Evolutionary conservation across 2,888 invertebrate genomes (phyloP).

Genomic region (Andrena bucephala): DNA sequence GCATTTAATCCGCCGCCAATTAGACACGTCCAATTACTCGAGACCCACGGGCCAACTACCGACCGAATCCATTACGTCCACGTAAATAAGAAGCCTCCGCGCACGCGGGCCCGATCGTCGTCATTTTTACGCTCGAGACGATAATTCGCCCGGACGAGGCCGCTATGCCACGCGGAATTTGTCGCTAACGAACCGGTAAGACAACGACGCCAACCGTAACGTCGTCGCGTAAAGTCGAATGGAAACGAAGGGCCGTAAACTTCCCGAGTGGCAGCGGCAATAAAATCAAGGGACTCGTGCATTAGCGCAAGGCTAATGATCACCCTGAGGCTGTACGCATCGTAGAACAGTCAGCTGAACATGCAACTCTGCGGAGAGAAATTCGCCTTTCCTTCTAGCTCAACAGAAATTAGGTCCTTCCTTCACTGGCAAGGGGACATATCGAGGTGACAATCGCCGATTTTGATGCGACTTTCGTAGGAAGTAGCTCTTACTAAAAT

Average conservation of each 20-base stretch:
- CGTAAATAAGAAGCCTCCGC: conserved; percentile 33
- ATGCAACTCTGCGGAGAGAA: conserved; percentile 43
- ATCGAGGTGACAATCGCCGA: too few species aligned
- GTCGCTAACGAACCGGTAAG: conserved; percentile 78
- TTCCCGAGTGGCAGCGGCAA: conserved; percentile 72
- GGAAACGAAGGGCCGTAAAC: conserved; percentile 80
- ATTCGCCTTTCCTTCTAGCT: conserved; percentile 20
- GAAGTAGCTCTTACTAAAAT: too few species aligned
- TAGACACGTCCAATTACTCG: conserved; percentile 52
- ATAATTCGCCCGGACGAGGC: conserved; percentile 50
- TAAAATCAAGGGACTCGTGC: conserved; percentile 78
- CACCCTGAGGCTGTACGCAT: conserved; percentile 67
- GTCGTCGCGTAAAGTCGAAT: conserved; percentile 74
- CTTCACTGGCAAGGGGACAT: too few species aligned
- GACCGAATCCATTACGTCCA: conserved; percentile 36
- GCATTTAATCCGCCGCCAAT: conserved; percentile 36
- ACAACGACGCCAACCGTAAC: conserved; percentile 70
- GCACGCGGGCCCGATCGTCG: conserved; percentile 17
- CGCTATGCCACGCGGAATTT: conserved; percentile 56
- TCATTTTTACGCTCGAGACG: conserved; percentile 41
- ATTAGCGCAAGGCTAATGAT: conserved; percentile 76
- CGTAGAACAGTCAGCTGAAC: conserved; percentile 50
- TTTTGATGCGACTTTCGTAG: too few species aligned
- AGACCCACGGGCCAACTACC: conserved; percentile 32
- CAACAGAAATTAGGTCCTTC: too few species aligned